Evolutionary conservation across 2,888 invertebrate genomes (phyloP), one percentile per base, ranked within the genome.

Genomic region (Strigamia transsilvanica): DNA sequence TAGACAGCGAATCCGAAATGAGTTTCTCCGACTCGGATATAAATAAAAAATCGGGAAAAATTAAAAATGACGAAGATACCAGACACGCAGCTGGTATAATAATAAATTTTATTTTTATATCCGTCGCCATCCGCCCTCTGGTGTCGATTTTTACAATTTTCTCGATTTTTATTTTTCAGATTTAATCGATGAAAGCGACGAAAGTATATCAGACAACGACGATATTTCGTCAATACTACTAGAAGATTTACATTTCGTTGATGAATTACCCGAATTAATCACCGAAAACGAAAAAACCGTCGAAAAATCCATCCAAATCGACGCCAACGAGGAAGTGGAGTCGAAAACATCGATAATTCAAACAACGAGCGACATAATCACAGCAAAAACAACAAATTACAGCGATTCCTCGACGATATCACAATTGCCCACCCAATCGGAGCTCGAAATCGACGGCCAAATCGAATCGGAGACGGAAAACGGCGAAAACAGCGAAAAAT

Each of bases 301-400:
- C 2, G 73, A 32, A 73, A 32, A 73, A 61, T 61, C 32, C 23
- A 5, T 32, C 2, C n/a, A 7, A 18, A n/a, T 56, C 9, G 56
- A n/a, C 9, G 56, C 2, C 4, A 18, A 18, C 18, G 56, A n/a
- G 56, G 56, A 56, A 56, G 56, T 56, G 3, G n/a, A 27, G 27
- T 73, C 32, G 73, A 32, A 73, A 73, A 73, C 13, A 73, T 73
- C 73, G 32, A 32, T 73, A 9, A 73, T 56, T 56, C 56, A 56
- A 18, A 18, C n/a, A 0, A 18, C 10, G n/a, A 56, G 56, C 18
- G 56, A 56, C 21, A 9, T 6, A 56, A 56, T 9, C n/a, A 56
- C 1, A 9, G 18, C 56, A 6, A 18, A 18, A 56, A 56, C 56
- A 56, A n/a, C n/a, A 56, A 27, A 27, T 27, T 27, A 1, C 27